These are phyloP conservation scores for Cataglyphis altisquamis DNA, from an alignment of 2,888 invertebrate genomes.

Conservation along the genomic window DNA sequence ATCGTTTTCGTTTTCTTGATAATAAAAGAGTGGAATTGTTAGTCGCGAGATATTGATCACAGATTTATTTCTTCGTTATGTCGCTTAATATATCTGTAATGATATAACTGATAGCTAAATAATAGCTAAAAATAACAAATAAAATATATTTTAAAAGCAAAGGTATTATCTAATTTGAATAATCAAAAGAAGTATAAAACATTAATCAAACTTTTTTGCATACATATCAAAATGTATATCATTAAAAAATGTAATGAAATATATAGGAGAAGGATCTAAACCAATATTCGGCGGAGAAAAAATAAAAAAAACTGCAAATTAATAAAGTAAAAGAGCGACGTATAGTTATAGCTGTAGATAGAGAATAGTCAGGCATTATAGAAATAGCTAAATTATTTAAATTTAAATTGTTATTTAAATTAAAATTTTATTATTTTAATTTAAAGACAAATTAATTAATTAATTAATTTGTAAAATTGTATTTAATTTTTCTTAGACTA, in stretches of 20 bases:
- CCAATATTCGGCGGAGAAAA: constrained; percentile 80
- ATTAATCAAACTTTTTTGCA: neutral
- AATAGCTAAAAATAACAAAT: no score
- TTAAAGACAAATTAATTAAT: neutral
- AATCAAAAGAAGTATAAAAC: neutral
- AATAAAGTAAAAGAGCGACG: constrained; percentile 72
- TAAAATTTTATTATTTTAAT: neutral
- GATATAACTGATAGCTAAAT: no score
- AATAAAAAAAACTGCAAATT: constrained; percentile 62
- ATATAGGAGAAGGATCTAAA: constrained; percentile 77
- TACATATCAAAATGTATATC: neutral
- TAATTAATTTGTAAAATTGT: neutral
- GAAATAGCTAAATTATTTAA: neutral
- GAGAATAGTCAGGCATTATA: constrained; percentile 57
- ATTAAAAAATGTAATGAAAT: constrained; percentile 42
- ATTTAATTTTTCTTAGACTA: neutral
- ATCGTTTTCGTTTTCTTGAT: neutral
- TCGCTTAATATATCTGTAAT: no score
- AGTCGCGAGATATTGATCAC: neutral
- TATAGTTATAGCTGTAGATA: constrained; percentile 66
- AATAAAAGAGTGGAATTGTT: neutral
- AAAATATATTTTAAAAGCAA: no score
- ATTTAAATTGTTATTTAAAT: neutral
- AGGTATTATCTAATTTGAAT: no score
- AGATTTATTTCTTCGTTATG: no score